Conservation (phyloP, 2,113 vertebrate genomes). For the Physeter macrocephalus region DNA sequence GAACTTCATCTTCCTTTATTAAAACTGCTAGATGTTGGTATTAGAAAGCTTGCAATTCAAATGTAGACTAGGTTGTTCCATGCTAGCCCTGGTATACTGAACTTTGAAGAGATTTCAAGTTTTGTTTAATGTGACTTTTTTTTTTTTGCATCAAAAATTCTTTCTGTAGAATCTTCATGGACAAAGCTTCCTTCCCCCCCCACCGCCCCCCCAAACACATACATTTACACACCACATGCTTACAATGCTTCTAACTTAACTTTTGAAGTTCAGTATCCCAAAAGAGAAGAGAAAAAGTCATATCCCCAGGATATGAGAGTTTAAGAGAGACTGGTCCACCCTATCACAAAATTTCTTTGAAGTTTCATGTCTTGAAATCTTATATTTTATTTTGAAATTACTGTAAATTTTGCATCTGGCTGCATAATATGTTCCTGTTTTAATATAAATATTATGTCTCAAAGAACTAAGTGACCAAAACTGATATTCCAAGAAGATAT, state of each 20-base stretch:
- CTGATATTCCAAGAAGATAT: neutral
- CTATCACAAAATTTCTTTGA: neutral
- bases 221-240: neutral
- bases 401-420: neutral
- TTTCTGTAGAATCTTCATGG: neutral
- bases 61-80: neutral
- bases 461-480: neutral
- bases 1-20: neutral
- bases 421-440: neutral
- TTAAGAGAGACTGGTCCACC: neutral
- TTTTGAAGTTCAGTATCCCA: neutral
- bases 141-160: neutral
- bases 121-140: neutral
- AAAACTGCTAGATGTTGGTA: neutral
- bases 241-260: neutral
- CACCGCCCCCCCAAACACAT: neutral
- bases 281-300: neutral
- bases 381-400: neutral
- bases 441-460: slow-evolving; percentile 51
- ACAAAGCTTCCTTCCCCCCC: neutral
- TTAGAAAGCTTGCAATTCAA: neutral
- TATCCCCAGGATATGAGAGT: neutral
- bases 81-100: neutral
- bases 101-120: neutral
- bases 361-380: neutral